Percentiles rank a stretch among this genome's conserved stretches.
Evolutionary conservation across 2,113 vertebrate genomes (phyloP).

Genomic region (Petrocephalus zakoni): DNA sequence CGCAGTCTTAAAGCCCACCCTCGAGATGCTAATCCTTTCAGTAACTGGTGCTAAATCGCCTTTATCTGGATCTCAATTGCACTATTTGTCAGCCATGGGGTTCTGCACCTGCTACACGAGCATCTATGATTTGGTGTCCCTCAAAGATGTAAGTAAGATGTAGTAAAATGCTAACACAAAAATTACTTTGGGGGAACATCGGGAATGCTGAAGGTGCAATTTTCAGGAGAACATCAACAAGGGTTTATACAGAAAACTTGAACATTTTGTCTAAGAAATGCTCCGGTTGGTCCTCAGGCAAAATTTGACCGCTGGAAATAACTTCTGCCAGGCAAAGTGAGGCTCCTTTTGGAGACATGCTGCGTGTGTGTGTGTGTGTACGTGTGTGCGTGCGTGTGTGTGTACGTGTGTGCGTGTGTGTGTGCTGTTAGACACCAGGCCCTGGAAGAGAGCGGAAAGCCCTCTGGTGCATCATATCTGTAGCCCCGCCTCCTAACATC

Average conservation of each 20-base stretch:
- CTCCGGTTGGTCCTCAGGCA: not conserved
- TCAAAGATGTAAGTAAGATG: not conserved
- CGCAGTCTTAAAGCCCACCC: not conserved
- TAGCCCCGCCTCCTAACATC: not conserved
- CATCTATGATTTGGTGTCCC: not conserved
- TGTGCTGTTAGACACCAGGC: not conserved
- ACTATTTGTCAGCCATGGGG: not conserved
- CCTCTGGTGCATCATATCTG: not conserved
- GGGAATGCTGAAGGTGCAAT: not conserved
- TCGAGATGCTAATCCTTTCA: not conserved
- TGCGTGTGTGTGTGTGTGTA: not conserved
- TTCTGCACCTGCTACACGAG: not conserved
- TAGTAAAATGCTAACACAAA: not conserved
- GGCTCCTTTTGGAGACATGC: not conserved
- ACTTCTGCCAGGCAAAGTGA: not conserved
- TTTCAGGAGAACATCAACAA: not conserved
- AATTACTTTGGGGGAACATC: not conserved
- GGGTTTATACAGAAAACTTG: not conserved
- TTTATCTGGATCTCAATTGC: not conserved
- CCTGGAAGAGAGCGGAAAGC: not conserved
- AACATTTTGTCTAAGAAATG: not conserved
- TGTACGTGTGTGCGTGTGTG: not conserved
- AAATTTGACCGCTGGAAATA: not conserved
- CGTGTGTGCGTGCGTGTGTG: not conserved
- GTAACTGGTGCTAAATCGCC: not conserved